Evolutionary conservation across 2,888 invertebrate genomes (phyloP), one percentile per base, ranked within the genome.

Genomic region (Cartodere bifasciata): DNA sequence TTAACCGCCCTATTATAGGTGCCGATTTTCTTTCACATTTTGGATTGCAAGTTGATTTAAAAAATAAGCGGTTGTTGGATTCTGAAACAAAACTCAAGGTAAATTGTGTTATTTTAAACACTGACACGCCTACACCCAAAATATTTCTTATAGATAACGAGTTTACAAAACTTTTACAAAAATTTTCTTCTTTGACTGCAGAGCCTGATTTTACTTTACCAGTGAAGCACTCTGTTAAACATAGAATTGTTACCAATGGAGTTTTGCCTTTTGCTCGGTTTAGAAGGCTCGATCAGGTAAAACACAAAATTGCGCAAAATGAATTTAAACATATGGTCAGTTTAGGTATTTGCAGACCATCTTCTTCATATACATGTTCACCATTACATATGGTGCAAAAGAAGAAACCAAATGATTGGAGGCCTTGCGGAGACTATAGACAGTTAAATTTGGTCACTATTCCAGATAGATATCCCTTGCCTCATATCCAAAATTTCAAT

Each of bases 401-500:
- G 31, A 52, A 49, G 32, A 45, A 44, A 16, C 36, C 40, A 5
- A 43, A 44, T 13, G 39, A 43, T 2, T 53, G 50, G 28, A 50
- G 51, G 11, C 53, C 48, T 43, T 58, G 61, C 43, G 46, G 54
- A 0, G 54, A 58, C 20, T 58, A 53, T 31, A 32, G 56, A 0
- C 11, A n/a, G 1, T 35, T 56, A 1, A 57, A 55, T 26, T 43
- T 42, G 1, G 39, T 55, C 52, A 50, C 64, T 63, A 48, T 65
- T 64, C 51, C 56, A 52, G 39, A 56, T 53, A 3, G 60, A 63
- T 32, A 61, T 62, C 53, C 55, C 1, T 32, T 50, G 3, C 42
- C 48, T 2, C 46, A 52, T 31, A 43, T 57, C 9, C 45, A 52
- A 7, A 51, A 53, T 34, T 49, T 53, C 31, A 14, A 44, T 1